Evolutionary conservation across 2,797 vertebrate species (phyloP), one percentile per base, ranked within the genome.

Genomic region (Catamblyrhynchus diadema): DNA sequence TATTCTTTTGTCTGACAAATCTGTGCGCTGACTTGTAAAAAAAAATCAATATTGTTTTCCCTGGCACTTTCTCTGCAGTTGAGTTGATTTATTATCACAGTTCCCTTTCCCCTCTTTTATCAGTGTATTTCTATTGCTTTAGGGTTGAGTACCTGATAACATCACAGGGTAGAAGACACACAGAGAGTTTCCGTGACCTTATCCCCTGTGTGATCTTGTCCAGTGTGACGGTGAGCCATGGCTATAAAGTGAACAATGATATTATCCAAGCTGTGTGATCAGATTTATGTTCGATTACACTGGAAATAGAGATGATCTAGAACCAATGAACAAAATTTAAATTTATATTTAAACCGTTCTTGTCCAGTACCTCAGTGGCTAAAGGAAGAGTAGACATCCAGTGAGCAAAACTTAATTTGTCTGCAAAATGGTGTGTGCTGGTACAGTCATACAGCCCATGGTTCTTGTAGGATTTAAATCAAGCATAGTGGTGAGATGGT

Each of bases 11-110:
- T 96, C 97, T 98, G 98, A 98, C 97, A 97, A 96, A 97, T 97
- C 93, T 97, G 97, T 95, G 97, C 81, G 2, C 95, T 95, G 97
- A 96, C 97, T 97, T 96, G 96, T 97, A 41, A 85, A 98, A 95
- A 95, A 96, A 98, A 98, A 98, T 98, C 97, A 96, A 98, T 98
- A 96, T 96, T 87, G 95, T 79, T 97, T 95, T 97, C 94, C 91
- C 90, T 89, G 96, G 96, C 73, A 90, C 92, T 95, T 95, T 97
- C 96, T 96, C 92, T 97, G 86, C 97, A 97, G 97, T 97, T 98
- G 97, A 94, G 90, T 83, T 97, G 98, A 98, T 96, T 97, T 97
- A 97, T 97, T 93, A 84, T 96, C 59, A 64, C 71, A 64, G 93
- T 94, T 93, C 78, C 91, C 89, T 96, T 88, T 70, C 79, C 85